A percentile compares a stretch with the other conserved stretches of the same genome.
Evolutionary conservation across 2,797 vertebrate genomes (phyloP).

Genomic region (Rhincodon typus): DNA sequence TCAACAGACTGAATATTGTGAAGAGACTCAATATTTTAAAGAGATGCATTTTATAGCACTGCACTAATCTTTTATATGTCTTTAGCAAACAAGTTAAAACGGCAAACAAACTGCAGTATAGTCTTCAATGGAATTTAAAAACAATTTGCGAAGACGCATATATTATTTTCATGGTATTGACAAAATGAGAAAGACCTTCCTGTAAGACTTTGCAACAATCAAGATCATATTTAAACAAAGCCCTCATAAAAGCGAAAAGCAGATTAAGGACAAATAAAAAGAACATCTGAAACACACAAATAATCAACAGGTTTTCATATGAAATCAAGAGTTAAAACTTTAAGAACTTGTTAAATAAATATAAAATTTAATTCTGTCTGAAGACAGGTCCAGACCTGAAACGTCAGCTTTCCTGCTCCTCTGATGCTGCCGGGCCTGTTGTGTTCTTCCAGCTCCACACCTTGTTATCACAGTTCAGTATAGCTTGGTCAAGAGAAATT

Average conservation of each 20-base stretch:
- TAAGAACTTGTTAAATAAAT: background rate
- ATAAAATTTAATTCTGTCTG: background rate
- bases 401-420: too few species aligned
- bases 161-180: background rate
- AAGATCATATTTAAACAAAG: background rate
- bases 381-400: background rate
- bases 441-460: too few species aligned
- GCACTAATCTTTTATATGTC: background rate
- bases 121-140: background rate
- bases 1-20: background rate
- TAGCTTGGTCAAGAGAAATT: background rate
- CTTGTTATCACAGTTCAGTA: background rate
- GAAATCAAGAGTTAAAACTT: background rate
- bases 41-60: background rate
- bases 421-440: too few species aligned
- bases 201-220: background rate
- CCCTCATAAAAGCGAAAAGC: background rate
- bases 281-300: background rate
- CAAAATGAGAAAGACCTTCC: background rate
- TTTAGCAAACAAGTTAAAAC: background rate
- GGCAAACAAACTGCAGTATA: background rate
- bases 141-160: background rate
- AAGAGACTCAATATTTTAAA: too few species aligned
- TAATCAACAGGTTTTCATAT: background rate
- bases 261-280: background rate